Conservation (phyloP, 2,888 invertebrate genomes). For the Podabrus alpinus region DNA sequence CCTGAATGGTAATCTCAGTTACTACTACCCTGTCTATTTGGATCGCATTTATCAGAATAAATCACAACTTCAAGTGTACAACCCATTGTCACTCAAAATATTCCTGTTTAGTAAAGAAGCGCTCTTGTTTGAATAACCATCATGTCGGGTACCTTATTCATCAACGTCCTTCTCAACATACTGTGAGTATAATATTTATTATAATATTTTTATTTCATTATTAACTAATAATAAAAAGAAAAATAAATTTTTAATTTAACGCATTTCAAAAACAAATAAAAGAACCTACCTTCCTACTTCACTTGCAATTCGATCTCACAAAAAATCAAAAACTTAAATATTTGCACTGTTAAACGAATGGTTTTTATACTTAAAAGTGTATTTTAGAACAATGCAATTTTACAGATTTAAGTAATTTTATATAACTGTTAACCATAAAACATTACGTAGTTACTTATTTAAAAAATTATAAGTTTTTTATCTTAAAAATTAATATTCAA, state of each 20-base stretch:
- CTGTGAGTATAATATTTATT: not conserved
- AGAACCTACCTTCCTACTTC: not conserved
- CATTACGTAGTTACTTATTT: too few relatives aligned
- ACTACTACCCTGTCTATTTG: slow-evolving; percentile 9
- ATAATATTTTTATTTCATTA: not conserved
- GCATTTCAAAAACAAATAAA: not conserved
- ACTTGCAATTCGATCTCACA: not conserved
- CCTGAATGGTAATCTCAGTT: slow-evolving; percentile 24
- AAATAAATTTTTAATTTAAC: not conserved
- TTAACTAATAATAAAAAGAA: too few relatives aligned
- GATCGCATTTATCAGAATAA: slow-evolving; percentile 9
- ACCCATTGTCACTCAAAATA: not conserved
- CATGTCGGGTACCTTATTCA: not conserved
- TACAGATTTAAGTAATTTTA: not conserved
- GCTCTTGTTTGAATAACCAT: not conserved
- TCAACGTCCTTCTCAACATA: not conserved
- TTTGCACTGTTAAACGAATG: not conserved
- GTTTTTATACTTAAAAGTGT: not conserved
- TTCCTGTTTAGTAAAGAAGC: not conserved
- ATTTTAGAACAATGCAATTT: not conserved
- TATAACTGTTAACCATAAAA: not conserved
- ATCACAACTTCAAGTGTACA: not conserved
- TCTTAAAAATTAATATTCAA: too few relatives aligned
- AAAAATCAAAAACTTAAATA: not conserved
- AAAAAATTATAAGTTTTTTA: too few relatives aligned